These are phyloP conservation scores for Morelia viridis DNA, from an alignment of 2,797 vertebrate species.

Conservation along the genomic window DNA sequence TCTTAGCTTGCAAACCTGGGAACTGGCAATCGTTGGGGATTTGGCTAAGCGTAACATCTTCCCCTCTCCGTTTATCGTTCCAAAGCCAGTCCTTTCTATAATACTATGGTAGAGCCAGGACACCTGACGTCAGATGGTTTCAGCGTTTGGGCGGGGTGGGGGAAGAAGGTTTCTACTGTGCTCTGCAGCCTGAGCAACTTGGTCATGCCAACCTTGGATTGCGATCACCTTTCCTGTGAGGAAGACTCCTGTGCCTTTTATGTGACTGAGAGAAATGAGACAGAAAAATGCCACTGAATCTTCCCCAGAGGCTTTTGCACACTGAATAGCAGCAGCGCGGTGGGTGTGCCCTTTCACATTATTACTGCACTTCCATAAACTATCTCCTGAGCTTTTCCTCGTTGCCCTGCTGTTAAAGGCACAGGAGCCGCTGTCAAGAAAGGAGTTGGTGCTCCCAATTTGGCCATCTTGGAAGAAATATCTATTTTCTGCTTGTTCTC, in stretches of 20 bases:
- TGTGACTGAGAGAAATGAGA: background rate
- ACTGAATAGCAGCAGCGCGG: background rate
- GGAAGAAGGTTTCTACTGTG: constrained; percentile 51
- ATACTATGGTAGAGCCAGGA: constrained; percentile 18
- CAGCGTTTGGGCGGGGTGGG: constrained; percentile 40
- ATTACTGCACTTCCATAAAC: background rate
- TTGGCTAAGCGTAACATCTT: constrained; percentile 18
- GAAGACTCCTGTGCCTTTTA: constrained; percentile 10
- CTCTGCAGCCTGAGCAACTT: constrained; percentile 64
- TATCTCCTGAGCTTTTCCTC: background rate
- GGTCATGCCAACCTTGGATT: constrained; percentile 52
- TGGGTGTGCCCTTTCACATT: background rate
- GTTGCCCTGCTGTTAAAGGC: background rate
- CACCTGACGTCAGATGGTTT: constrained; percentile 63
- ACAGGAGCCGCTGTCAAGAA: background rate
- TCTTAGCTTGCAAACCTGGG: constrained; percentile 22
- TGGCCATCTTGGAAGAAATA: constrained; percentile 57
- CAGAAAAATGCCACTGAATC: background rate
- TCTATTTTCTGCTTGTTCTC: constrained; percentile 57
- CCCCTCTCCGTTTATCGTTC: constrained; percentile 46
- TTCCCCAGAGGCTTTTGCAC: background rate
- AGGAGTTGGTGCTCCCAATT: background rate
- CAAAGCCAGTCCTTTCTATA: constrained; percentile 38
- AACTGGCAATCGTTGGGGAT: constrained; percentile 46
- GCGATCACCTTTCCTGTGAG: background rate